These are phyloP conservation scores for Athrips mouffetella DNA, from an alignment of 2,888 invertebrate species.

Conservation along the genomic window DNA sequence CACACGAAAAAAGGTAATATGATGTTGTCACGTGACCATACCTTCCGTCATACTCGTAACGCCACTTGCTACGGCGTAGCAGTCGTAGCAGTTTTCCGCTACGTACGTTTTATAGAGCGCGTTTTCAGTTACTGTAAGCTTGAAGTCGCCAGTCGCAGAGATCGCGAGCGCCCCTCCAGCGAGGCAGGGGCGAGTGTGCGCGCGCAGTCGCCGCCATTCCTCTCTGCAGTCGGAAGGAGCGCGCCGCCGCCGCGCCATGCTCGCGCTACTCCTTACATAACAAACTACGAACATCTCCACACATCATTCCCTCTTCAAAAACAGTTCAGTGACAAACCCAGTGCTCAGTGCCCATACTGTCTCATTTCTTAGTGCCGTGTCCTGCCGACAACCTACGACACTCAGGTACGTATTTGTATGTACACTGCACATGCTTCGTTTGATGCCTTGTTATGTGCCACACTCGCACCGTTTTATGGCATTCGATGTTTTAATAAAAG, in stretches of 20 bases:
- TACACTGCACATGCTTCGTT: neutral
- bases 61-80: no score
- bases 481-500: slow-evolving; percentile 8
- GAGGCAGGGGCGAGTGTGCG: slow-evolving; percentile 4
- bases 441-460: slow-evolving; percentile 2
- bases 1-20: no score
- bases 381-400: neutral
- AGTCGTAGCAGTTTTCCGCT: no score
- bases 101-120: no score
- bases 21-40: no score
- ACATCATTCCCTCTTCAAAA: neutral
- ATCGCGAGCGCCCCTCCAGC: neutral
- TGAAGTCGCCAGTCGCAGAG: neutral
- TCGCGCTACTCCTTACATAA: slow-evolving; percentile 12
- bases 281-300: slow-evolving; percentile 4
- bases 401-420: neutral
- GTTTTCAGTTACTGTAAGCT: no score
- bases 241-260: slow-evolving; percentile 13
- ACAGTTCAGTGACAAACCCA: neutral
- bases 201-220: slow-evolving; percentile 16
- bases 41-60: no score
- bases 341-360: slow-evolving; percentile 6
- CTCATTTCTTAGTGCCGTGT: neutral
- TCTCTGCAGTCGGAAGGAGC: slow-evolving; percentile 13
- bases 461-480: neutral